Evolutionary conservation across 2,888 invertebrate genomes (phyloP).

Genomic region (Neuroscelio doddi): DNA sequence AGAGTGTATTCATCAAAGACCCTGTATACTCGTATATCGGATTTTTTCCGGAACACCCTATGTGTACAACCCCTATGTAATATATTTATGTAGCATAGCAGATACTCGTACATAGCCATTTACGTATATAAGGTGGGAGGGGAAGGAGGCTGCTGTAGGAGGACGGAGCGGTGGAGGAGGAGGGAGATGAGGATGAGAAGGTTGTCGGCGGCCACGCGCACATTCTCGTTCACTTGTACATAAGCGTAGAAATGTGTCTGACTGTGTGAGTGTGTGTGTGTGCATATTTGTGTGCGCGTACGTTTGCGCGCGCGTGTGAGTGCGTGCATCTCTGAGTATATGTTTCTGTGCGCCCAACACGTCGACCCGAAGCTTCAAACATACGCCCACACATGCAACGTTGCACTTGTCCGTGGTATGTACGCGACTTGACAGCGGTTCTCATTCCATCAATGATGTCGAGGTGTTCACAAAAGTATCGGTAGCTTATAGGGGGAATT

Average conservation of each 20-base stretch:
- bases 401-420: constrained; percentile 65
- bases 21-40: constrained; percentile 15
- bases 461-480: constrained; percentile 2
- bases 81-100: constrained; percentile 60
- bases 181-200: constrained; percentile 46
- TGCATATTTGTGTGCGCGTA: constrained; percentile 39
- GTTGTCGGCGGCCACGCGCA: constrained; percentile 57
- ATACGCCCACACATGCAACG: constrained; percentile 50
- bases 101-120: constrained; percentile 54
- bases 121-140: constrained; percentile 50
- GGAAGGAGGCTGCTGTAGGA: constrained; percentile 4
- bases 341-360: constrained; percentile 39
- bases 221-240: constrained; percentile 42
- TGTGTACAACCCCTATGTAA: constrained; percentile 54
- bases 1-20: constrained; percentile 7
- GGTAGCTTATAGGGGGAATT: no score
- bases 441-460: constrained; percentile 48
- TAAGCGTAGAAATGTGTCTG: constrained; percentile 16
- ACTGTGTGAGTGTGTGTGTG: constrained; percentile 6
- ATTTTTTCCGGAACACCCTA: constrained; percentile 59
- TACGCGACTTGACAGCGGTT: constrained; percentile 60
- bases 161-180: constrained; percentile 40
- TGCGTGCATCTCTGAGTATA: constrained; percentile 15
- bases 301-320: constrained; percentile 15
- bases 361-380: constrained; percentile 34